Evolutionary conservation across 2,113 vertebrate genomes (phyloP), one percentile per base, ranked within the genome.

Genomic region (Phyllopteryx taeniolatus): DNA sequence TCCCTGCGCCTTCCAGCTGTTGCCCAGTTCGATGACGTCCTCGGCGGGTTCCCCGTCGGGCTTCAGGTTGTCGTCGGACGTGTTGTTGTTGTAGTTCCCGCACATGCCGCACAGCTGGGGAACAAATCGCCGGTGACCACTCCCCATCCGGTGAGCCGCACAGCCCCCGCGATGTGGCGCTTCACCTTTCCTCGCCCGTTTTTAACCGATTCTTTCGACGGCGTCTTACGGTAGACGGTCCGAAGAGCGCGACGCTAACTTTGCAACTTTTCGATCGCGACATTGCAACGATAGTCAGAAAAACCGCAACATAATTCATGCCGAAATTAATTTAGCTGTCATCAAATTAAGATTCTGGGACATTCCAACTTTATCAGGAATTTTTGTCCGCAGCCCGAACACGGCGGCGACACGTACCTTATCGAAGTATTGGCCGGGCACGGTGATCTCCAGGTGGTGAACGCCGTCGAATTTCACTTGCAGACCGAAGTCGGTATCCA

Each of bases 391-490:
- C 11, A 14, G 33, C 35, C 7, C 35, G 8, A 42, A 63, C 3
- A 11, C 4, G 17, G 14, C 5, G 8, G 19, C 8, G 35, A 20
- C 19, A 65, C 63, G 2, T 9, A 96, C 96, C 94, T 95, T 95
- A 83, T 91, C 88, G 74, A 91, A 95, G 76, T 97, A 96, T 61
- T 95, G 91, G 17, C 92, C 88, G 57, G 95, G 94, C 53, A 96
- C 83, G 11, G 87, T 94, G 77, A 97, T 94, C 81, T 96, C 92
- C 73, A 96, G 79, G 66, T 96, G 90, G 68, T 96, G 95, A 57
- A 94, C 79, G 39, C 95, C 95, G 0, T 96, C 95, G 65, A 93
- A 97, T 89, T 95, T 95, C 67, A 96, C 94, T 80, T 81, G 87
- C 61, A 94, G 80, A 68, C 94, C 95, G 70, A 96, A 97, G 83